phyloP scores from a whole-genome alignment of 92 coral and sea anemone genomes.

The Phymanthus crucifer region DNA sequence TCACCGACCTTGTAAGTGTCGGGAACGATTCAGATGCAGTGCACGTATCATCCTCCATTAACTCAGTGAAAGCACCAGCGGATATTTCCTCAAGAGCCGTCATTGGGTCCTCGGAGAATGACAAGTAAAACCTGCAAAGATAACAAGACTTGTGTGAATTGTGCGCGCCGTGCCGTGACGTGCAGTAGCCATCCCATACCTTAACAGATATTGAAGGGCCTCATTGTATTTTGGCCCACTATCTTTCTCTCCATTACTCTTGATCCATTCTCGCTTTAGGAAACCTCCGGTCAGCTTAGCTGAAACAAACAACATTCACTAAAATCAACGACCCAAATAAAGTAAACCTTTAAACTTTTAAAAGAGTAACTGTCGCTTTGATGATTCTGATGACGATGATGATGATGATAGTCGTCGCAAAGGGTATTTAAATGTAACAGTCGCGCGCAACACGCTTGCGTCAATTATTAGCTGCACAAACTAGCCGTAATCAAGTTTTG shows the following conservation, averaged over 20 bases:
- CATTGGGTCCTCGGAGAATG: conserved; percentile 79
- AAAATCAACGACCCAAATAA: background rate
- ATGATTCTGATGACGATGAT: no score
- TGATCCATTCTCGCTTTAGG: conserved; percentile 87
- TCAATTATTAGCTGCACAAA: no score
- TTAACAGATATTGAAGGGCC: conserved; percentile 86
- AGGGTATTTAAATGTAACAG: no score
- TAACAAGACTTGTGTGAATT: no score
- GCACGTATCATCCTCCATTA: conserved; percentile 69
- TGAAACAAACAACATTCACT: conserved; percentile 7
- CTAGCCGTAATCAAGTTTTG: no score
- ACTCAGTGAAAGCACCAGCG: conserved; percentile 81
- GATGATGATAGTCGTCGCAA: no score
- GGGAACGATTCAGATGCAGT: conserved; percentile 70
- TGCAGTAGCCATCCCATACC: conserved; percentile 63
- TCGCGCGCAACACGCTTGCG: no score
- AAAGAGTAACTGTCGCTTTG: no score
- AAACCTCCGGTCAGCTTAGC: conserved; percentile 82
- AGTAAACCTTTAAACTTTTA: no score
- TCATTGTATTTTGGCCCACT: conserved; percentile 87
- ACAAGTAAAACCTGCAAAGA: conserved; percentile 64
- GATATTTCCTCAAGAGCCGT: conserved; percentile 81
- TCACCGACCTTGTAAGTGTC: conserved; percentile 76
- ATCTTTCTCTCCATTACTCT: conserved; percentile 83
- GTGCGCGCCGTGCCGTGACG: no score